Evolutionary conservation across 2,797 vertebrate genomes (phyloP), one percentile per base, ranked within the genome.

Genomic region (Tadarida brasiliensis): DNA sequence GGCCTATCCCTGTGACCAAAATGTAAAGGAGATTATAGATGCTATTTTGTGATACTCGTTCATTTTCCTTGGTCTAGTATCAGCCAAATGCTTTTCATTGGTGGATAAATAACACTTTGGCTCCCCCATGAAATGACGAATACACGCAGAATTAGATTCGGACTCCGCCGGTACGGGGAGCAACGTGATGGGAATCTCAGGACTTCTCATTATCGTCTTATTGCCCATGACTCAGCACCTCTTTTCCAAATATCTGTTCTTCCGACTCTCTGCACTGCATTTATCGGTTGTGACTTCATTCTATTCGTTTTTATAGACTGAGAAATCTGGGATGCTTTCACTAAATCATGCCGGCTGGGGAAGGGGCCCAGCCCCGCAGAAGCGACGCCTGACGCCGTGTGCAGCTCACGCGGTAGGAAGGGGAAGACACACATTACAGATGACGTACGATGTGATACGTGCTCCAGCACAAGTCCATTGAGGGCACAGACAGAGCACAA

Each of bases 21-120:
- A 85, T 59, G 80, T 35, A 78, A 95, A 92, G 49, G n/a, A 76
- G 57, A 92, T 93, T 87, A 87, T 19, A 70, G 96, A 97, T 90
- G 91, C 49, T 95, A 30, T 39, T 92, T 51, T 90, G 95, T 94
- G 51, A 80, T 84, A 77, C 88, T 96, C 76, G 39, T 47, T 97
- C 87, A 81, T 24, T 82, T 57, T 35, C n/a, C 81, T 93, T 90
- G 33, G n/a, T 71, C 49, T 81, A 68, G 56, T 83, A 94, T 91
- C 10, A 71, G 91, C 76, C 97, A 97, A 94, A 54, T 96, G 89
- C 95, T 98, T 97, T 98, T 98, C 97, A 97, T 97, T 97, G 95
- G 91, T 78, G 94, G 90, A 96, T 97, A 98, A 98, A 94, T 80
- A 88, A 56, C 87, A 82, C 74, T 83, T 73, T 8, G 54, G 33